These are phyloP conservation scores for Leptarthrus brevirostris DNA, from an alignment of 2,888 invertebrate species.

Conservation along the genomic window DNA sequence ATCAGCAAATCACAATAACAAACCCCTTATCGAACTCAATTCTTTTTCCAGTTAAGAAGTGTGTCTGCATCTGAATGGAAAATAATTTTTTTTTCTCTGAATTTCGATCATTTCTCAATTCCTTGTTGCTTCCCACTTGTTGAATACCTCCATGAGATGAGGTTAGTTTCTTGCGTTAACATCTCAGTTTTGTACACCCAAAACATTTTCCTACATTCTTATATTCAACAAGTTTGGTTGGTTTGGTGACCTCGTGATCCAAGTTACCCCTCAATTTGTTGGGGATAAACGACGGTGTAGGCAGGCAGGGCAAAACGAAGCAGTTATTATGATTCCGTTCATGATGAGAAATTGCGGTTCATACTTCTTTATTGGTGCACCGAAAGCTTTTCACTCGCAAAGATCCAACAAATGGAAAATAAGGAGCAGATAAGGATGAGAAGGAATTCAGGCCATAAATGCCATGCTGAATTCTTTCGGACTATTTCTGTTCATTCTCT, in stretches of 20 bases:
- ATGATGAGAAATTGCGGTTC: slow-evolving; percentile 43
- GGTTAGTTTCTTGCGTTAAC: slow-evolving; percentile 2
- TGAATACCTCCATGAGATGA: slow-evolving; percentile 7
- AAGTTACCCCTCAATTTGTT: no score
- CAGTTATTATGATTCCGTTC: slow-evolving; percentile 43
- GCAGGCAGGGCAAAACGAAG: not conserved
- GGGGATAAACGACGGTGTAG: not conserved
- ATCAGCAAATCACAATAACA: slow-evolving; percentile 46
- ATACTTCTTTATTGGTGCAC: slow-evolving; percentile 46
- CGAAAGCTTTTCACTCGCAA: slow-evolving; percentile 4
- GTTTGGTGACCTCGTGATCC: slow-evolving; percentile 14
- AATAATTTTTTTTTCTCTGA: slow-evolving; percentile 44
- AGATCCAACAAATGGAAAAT: slow-evolving; percentile 31
- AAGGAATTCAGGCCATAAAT: slow-evolving; percentile 55
- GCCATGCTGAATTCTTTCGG: slow-evolving; percentile 52
- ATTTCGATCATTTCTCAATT: slow-evolving; percentile 45
- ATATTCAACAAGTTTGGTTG: slow-evolving; percentile 25
- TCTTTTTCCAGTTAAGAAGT: slow-evolving; percentile 26
- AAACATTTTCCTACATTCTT: slow-evolving; percentile 27
- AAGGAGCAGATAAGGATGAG: slow-evolving; percentile 25
- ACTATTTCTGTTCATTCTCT: slow-evolving; percentile 40
- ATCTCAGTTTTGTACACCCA: not conserved
- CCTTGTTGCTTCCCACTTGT: slow-evolving; percentile 27
- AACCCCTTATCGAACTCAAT: slow-evolving; percentile 39
- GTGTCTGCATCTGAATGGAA: slow-evolving; percentile 50